A percentile compares a stretch with the other conserved stretches of the same genome.
These are phyloP conservation scores for Xestobium rufovillosum DNA, from an alignment of 2,888 invertebrate genomes.

Conservation along the genomic window DNA sequence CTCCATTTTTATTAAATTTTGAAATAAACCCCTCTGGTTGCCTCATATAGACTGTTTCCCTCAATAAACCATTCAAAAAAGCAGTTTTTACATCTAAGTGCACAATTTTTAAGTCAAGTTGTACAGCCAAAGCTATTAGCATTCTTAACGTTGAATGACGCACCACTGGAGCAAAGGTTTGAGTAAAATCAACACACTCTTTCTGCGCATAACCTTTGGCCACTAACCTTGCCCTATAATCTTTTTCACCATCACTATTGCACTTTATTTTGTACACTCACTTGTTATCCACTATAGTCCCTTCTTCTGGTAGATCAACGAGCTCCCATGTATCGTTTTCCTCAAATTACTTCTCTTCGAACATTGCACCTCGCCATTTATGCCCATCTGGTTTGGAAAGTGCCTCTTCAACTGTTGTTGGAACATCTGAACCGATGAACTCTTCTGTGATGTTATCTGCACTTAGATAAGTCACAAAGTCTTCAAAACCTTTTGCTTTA, in stretches of 20 bases:
- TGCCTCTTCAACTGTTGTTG: slow-evolving; percentile 21
- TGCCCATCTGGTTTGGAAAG: slow-evolving; percentile 24
- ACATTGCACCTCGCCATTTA: slow-evolving; percentile 26
- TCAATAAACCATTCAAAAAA: slow-evolving; percentile 26
- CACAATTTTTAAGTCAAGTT: slow-evolving; percentile 15
- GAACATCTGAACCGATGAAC: too few relatives aligned
- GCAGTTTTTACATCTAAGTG: slow-evolving; percentile 27
- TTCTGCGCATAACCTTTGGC: slow-evolving; percentile 21
- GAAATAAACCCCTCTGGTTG: slow-evolving; percentile 20
- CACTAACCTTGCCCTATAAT: slow-evolving; percentile 20
- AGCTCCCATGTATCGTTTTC: slow-evolving; percentile 30
- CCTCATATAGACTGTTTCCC: slow-evolving; percentile 24
- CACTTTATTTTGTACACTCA: slow-evolving; percentile 29
- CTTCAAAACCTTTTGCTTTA: slow-evolving; percentile 20
- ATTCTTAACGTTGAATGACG: slow-evolving; percentile 22
- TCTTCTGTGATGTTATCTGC: slow-evolving; percentile 7
- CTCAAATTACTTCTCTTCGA: slow-evolving; percentile 25
- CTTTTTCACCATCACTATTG: slow-evolving; percentile 18
- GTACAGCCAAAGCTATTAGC: slow-evolving; percentile 20
- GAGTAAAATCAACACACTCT: slow-evolving; percentile 20
- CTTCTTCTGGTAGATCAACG: slow-evolving; percentile 19
- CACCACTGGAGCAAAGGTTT: slow-evolving; percentile 25
- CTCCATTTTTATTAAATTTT: slow-evolving; percentile 11
- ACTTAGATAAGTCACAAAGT: slow-evolving; percentile 24
- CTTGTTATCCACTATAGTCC: slow-evolving; percentile 25